These are phyloP conservation scores for Noctua fimbriata DNA, from an alignment of 2,888 invertebrate genomes.

Conservation along the genomic window DNA sequence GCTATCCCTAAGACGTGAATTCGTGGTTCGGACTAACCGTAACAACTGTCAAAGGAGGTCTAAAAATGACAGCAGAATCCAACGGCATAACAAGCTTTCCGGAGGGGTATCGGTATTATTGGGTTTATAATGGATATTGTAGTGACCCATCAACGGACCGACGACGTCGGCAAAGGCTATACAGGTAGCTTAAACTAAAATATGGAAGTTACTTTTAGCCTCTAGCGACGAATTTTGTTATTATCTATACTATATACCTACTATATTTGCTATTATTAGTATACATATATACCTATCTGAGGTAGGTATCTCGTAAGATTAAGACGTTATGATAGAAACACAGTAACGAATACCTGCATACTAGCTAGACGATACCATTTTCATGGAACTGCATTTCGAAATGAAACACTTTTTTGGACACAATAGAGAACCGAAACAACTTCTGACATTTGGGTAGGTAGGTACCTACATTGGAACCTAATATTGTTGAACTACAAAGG, in stretches of 20 bases:
- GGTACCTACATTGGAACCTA: constrained; percentile 8
- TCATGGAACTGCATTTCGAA: background rate
- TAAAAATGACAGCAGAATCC: background rate
- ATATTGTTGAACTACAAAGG: constrained; percentile 24
- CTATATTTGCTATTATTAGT: too few relatives aligned
- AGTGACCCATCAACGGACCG: background rate
- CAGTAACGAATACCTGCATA: too few relatives aligned
- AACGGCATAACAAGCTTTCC: background rate
- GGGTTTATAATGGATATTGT: background rate
- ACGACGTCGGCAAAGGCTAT: too few relatives aligned
- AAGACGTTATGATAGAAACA: too few relatives aligned
- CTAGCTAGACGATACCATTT: background rate
- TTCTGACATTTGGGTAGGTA: background rate
- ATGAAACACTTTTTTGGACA: background rate
- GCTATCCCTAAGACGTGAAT: background rate
- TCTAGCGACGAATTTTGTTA: background rate
- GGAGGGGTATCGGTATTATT: background rate
- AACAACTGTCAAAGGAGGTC: background rate
- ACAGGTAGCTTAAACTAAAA: background rate
- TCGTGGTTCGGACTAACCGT: background rate
- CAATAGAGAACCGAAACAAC: background rate
- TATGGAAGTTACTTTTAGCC: background rate
- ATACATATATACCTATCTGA: background rate
- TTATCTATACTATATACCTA: too few relatives aligned
- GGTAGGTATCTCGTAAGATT: too few relatives aligned